Percentiles rank a stretch among this genome's conserved stretches.
Evolutionary conservation across 2,113 vertebrate genomes (phyloP).

Genomic region (Talpa occidentalis): DNA sequence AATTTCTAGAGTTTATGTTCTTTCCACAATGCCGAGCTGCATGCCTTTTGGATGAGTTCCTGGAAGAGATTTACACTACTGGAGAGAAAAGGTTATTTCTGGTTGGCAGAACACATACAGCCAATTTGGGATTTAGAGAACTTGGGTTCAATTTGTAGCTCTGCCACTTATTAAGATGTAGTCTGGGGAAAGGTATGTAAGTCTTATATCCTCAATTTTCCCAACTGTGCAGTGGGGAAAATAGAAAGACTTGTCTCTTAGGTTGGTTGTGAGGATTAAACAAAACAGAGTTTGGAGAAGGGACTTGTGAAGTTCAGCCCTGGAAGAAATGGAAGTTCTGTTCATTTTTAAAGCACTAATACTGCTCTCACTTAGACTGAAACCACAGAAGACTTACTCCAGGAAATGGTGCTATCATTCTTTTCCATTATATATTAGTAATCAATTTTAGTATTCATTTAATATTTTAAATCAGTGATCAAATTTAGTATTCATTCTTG

Average conservation of each 20-base stretch:
- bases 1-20: background rate
- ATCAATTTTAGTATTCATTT: background rate
- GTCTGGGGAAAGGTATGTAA: background rate
- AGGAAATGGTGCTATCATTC: rapidly evolving
- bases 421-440: background rate
- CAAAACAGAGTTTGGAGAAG: background rate
- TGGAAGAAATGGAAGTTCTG: background rate
- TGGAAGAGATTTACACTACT: background rate
- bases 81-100: background rate
- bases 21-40: background rate
- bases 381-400: background rate
- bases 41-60: background rate
- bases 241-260: background rate
- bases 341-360: background rate
- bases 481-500: background rate
- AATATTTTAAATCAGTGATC: background rate
- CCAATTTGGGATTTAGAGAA: background rate
- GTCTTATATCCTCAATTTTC: background rate
- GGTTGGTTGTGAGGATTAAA: background rate
- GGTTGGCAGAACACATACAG: too few relatives aligned
- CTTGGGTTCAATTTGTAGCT: background rate
- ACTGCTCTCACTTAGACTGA: background rate
- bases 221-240: background rate
- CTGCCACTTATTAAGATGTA: background rate
- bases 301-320: background rate